Evolutionary conservation across 2,113 vertebrate genomes (phyloP).

Genomic region (Mesitornis unicolor): DNA sequence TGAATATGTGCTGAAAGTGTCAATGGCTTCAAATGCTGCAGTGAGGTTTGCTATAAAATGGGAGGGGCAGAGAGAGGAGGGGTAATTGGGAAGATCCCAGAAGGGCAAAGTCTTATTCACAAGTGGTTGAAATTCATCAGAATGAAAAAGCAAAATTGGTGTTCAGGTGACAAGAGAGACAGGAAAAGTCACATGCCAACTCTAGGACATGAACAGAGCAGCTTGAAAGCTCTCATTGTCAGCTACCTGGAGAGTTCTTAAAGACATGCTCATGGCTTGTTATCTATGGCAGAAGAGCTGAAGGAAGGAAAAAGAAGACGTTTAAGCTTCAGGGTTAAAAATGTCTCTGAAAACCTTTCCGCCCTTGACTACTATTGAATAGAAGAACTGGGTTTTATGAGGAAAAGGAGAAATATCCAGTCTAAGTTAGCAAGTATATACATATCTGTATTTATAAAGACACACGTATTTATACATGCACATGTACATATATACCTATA

Average conservation of each 20-base stretch:
- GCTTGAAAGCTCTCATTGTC: constrained; percentile 22
- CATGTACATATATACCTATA: neutral
- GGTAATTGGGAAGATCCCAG: constrained; percentile 45
- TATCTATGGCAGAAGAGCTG: constrained; percentile 10
- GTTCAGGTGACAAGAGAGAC: constrained; percentile 40
- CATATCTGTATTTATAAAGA: neutral
- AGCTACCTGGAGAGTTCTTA: constrained; percentile 44
- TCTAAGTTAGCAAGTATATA: neutral
- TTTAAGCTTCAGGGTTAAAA: neutral
- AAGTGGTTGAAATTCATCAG: constrained; percentile 40
- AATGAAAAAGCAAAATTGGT: constrained; percentile 19
- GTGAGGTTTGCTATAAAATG: constrained; percentile 12
- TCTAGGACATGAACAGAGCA: constrained; percentile 21
- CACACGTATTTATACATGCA: fast-evolving
- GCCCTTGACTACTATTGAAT: neutral
- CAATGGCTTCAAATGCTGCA: constrained; percentile 34
- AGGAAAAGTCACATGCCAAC: constrained; percentile 17
- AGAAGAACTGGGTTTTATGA: neutral
- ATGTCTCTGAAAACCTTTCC: neutral
- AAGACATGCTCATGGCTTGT: constrained; percentile 6
- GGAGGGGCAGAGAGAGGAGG: neutral
- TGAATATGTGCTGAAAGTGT: neutral
- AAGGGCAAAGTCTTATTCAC: constrained; percentile 39
- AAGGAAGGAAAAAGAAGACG: neutral
- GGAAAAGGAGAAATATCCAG: neutral